Evolutionary conservation across 2,113 vertebrate genomes (phyloP).

Genomic region (Apodemus speciosus): DNA sequence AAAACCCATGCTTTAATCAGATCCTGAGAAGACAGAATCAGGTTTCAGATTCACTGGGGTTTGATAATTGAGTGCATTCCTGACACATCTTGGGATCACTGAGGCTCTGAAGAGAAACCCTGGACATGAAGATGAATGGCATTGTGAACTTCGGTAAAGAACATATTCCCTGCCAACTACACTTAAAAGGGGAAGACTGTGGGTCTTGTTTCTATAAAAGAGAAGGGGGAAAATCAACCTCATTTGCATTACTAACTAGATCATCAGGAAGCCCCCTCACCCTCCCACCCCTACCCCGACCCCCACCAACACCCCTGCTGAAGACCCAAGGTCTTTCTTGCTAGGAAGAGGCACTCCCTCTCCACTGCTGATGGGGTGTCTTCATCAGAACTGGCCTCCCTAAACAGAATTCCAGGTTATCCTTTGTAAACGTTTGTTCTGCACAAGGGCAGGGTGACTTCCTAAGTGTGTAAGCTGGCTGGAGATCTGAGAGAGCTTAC

Average conservation of each 20-base stretch:
- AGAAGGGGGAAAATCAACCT: not conserved
- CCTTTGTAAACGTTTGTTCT: slow-evolving; percentile 65
- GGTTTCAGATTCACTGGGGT: slow-evolving; percentile 79
- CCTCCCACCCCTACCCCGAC: too few relatives aligned
- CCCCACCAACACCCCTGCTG: accelerated
- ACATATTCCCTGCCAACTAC: slow-evolving; percentile 75
- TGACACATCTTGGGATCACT: slow-evolving; percentile 77
- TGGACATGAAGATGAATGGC: slow-evolving; percentile 82
- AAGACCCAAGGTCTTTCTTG: not conserved
- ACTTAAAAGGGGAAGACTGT: slow-evolving; percentile 77
- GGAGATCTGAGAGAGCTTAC: slow-evolving; percentile 60
- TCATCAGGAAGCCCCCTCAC: not conserved
- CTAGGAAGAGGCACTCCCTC: not conserved
- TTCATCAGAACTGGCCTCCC: not conserved
- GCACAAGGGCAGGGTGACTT: slow-evolving; percentile 65
- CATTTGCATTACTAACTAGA: not conserved
- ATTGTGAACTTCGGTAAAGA: slow-evolving; percentile 85
- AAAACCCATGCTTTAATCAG: slow-evolving; percentile 72
- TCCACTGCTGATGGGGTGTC: not conserved
- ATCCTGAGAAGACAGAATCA: slow-evolving; percentile 81
- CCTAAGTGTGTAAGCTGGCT: slow-evolving; percentile 71
- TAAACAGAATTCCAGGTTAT: slow-evolving; percentile 30
- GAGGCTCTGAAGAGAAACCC: slow-evolving; percentile 80
- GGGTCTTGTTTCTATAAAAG: slow-evolving; percentile 66
- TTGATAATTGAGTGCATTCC: slow-evolving; percentile 86